These are phyloP conservation scores for Spea multiplicata DNA, from an alignment of 2,113 vertebrate genomes.

Conservation along the genomic window DNA sequence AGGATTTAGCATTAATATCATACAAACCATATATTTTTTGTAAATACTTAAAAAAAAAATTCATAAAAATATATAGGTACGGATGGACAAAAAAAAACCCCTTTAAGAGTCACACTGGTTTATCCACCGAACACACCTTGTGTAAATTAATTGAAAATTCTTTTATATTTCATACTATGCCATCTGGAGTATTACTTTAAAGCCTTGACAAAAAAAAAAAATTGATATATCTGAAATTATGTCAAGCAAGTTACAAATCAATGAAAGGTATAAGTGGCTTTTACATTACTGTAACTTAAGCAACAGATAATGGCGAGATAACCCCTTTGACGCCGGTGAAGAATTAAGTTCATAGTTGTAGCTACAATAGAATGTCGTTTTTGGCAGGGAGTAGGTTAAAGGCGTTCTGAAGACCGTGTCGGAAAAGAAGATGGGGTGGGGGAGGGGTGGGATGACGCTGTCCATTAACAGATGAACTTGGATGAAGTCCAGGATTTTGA, in stretches of 20 bases:
- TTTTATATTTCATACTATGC: slow-evolving; percentile 19
- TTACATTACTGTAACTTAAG: background rate
- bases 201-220: slow-evolving; percentile 13
- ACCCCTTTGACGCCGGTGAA: background rate
- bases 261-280: slow-evolving; percentile 1
- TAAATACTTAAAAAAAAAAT: too few relatives aligned
- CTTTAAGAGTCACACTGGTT: too few relatives aligned
- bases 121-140: background rate
- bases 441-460: slow-evolving; percentile 71
- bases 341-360: background rate
- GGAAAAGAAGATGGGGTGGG: slow-evolving; percentile 53
- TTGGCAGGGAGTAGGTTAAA: slow-evolving; percentile 42
- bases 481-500: slow-evolving; percentile 87
- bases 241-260: background rate
- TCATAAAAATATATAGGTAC: too few relatives aligned
- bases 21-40: background rate
- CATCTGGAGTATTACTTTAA: slow-evolving; percentile 13
- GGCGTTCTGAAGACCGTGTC: slow-evolving; percentile 25
- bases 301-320: slow-evolving; percentile 9
- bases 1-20: background rate
- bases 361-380: background rate
- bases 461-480: slow-evolving; percentile 99
- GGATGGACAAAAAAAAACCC: too few relatives aligned
- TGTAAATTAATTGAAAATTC: slow-evolving; percentile 6
- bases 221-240: background rate